Evolutionary conservation across 2,888 invertebrate genomes (phyloP).

Genomic region (Aromia moschata): DNA sequence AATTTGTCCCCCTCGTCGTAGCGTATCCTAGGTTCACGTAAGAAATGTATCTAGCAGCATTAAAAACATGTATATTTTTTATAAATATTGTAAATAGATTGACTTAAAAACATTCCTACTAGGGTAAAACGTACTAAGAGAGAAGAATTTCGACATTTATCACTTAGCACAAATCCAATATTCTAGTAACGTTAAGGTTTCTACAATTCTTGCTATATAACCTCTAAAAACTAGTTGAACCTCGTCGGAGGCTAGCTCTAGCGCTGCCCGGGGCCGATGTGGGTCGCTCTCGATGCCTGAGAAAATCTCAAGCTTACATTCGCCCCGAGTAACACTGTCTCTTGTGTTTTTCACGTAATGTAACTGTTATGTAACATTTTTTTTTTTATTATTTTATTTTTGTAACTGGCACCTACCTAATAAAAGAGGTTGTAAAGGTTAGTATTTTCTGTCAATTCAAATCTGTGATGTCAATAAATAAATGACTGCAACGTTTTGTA

Average conservation of each 20-base stretch:
- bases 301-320: not conserved
- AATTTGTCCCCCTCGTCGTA: not conserved
- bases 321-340: conserved; percentile 22
- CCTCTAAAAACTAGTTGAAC: conserved; percentile 20
- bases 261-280: conserved; percentile 9
- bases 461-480: conserved; percentile 61
- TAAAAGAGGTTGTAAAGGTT: conserved; percentile 55
- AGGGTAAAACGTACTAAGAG: conserved; percentile 38
- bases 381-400: conserved; percentile 34
- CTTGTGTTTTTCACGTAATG: conserved; percentile 26
- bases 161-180: conserved; percentile 44
- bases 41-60: conserved; percentile 24
- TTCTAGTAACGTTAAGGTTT: conserved; percentile 39
- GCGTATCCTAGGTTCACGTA: conserved; percentile 18
- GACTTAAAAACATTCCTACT: conserved; percentile 55
- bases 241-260: conserved; percentile 3
- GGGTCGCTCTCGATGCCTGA: not conserved
- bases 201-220: conserved; percentile 33
- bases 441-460: conserved; percentile 62
- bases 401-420: conserved; percentile 44
- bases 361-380: conserved; percentile 41
- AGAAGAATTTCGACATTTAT: conserved; percentile 38
- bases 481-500: conserved; percentile 24
- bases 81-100: conserved; percentile 57
- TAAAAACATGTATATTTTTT: conserved; percentile 56